phyloP scores from a whole-genome alignment of 2,113 vertebrate genomes.

The Lathamus discolor region DNA sequence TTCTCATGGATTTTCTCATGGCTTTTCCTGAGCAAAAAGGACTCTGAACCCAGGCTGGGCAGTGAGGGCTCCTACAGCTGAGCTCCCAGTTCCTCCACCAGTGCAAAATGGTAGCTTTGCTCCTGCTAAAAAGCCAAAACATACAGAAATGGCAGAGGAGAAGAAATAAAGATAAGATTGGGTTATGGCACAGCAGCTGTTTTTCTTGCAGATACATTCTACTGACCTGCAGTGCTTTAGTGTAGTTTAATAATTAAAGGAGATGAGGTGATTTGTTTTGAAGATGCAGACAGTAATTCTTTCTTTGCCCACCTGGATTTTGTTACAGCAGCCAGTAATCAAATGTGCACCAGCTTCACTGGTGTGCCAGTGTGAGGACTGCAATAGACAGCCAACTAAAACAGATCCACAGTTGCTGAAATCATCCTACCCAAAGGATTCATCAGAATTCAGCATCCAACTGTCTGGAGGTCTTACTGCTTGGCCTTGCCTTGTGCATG shows the following conservation, averaged over 20 bases:
- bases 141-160: neutral
- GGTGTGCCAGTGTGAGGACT: neutral
- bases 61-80: neutral
- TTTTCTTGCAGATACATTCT: slow-evolving; percentile 1
- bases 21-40: neutral
- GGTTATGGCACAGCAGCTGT: neutral
- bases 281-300: neutral
- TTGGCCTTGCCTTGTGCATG: neutral
- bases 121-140: neutral
- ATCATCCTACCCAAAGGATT: slow-evolving; percentile 1
- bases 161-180: neutral
- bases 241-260: slow-evolving; percentile 21
- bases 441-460: slow-evolving; percentile 17
- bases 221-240: neutral
- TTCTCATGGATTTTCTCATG: neutral
- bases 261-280: neutral
- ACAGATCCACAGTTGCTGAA: neutral
- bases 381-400: neutral
- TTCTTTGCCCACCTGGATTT: neutral
- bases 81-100: neutral
- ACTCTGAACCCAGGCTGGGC: neutral
- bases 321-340: neutral
- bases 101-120: neutral
- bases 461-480: slow-evolving; percentile 23
- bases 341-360: neutral